These are phyloP conservation scores for Cacatua alba DNA, from an alignment of 2,113 vertebrate genomes.

Conservation along the genomic window DNA sequence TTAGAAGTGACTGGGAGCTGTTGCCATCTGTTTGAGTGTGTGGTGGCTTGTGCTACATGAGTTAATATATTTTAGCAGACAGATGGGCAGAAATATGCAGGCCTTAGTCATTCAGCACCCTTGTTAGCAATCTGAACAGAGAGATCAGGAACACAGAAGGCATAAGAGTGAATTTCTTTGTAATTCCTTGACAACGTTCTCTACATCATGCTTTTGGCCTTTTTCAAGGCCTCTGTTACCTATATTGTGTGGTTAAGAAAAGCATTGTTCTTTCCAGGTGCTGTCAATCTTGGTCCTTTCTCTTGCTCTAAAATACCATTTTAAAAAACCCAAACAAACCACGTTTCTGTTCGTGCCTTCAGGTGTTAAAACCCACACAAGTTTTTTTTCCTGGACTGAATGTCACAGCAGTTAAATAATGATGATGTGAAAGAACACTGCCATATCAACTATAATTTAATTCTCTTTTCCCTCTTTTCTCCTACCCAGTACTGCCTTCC, in stretches of 20 bases:
- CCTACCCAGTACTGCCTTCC: background rate
- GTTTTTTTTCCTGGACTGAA: background rate
- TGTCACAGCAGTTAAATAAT: conserved; percentile 17
- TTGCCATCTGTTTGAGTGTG: conserved; percentile 52
- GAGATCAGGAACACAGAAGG: background rate
- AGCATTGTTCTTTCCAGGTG: background rate
- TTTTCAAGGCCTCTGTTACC: background rate
- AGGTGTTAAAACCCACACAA: conserved; percentile 36
- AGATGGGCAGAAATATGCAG: conserved; percentile 54
- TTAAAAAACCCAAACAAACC: background rate
- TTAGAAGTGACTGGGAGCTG: conserved; percentile 23
- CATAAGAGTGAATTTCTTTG: background rate
- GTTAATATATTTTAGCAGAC: conserved; percentile 51
- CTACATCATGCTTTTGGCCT: background rate
- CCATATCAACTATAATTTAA: background rate
- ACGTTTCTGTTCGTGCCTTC: conserved; percentile 11
- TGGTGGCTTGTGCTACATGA: conserved; percentile 39
- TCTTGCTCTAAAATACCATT: background rate
- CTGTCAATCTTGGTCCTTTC: background rate
- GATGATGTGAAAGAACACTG: background rate
- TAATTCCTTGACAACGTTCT: background rate
- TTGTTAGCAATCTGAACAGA: conserved; percentile 15
- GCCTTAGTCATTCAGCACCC: conserved; percentile 38
- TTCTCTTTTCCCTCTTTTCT: background rate
- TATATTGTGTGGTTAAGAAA: background rate